Conservation (phyloP, 2,888 invertebrate genomes). For the Seira ritae region DNA sequence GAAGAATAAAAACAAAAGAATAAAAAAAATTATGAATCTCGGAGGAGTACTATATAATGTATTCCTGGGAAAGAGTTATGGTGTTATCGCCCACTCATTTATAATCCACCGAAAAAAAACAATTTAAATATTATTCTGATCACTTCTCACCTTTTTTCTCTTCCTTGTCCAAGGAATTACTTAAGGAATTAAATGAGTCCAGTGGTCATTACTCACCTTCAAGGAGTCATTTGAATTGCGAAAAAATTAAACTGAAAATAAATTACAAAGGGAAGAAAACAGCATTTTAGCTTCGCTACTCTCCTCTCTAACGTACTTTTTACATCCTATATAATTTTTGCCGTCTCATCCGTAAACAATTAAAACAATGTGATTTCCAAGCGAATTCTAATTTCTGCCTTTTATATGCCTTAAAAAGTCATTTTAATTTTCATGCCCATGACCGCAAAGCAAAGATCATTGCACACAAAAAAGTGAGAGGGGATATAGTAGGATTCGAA, state of each 20-base stretch:
- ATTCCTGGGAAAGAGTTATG: constrained; percentile 7
- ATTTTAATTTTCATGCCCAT: constrained; percentile 14
- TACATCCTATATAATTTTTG: background rate
- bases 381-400: constrained; percentile 2
- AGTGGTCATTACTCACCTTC: constrained; percentile 32
- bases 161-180: constrained; percentile 1
- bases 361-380: constrained; percentile 32
- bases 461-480: constrained; percentile 11
- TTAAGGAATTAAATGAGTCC: background rate
- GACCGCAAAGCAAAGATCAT: constrained; percentile 15
- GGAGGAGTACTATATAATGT: background rate
- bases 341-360: constrained; percentile 25
- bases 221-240: constrained; percentile 13
- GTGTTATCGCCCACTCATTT: constrained; percentile 16
- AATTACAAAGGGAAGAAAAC: constrained; percentile 1
- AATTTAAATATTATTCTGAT: constrained; percentile 32
- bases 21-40: background rate
- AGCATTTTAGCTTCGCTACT: constrained; percentile 2
- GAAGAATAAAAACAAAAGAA: background rate
- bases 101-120: background rate
- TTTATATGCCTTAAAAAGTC: constrained; percentile 9
- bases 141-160: constrained; percentile 28
- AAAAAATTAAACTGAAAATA: constrained; percentile 2
- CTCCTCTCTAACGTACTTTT: background rate
- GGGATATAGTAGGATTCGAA: background rate